These are phyloP conservation scores for Macroramphosus scolopax DNA, from an alignment of 2,797 vertebrate genomes.

Conservation along the genomic window DNA sequence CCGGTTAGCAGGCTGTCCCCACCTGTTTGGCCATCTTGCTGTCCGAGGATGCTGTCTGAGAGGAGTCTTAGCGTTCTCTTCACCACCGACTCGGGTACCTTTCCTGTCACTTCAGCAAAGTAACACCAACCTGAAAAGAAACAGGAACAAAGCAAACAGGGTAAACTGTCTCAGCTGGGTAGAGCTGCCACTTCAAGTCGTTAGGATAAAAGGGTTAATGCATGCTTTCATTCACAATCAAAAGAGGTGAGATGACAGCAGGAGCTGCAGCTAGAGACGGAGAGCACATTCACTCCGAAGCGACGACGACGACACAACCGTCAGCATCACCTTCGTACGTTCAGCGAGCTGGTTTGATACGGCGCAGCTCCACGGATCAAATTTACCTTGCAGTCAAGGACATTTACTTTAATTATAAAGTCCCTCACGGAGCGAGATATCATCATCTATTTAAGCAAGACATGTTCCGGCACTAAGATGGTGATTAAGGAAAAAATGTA, in stretches of 20 bases:
- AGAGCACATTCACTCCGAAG: constrained; percentile 1
- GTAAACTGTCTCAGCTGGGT: background rate
- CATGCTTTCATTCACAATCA: constrained; percentile 4
- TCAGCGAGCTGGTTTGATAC: constrained; percentile 22
- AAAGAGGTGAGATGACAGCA: constrained; percentile 11
- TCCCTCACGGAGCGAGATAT: constrained; percentile 50
- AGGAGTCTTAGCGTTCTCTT: constrained; percentile 71
- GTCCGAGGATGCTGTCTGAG: constrained; percentile 77
- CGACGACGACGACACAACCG: background rate
- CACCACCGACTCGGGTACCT: constrained; percentile 79
- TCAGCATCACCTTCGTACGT: constrained; percentile 15
- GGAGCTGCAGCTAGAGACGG: constrained; percentile 3
- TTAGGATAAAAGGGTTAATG: background rate
- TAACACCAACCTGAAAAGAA: constrained; percentile 69
- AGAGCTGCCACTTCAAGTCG: background rate
- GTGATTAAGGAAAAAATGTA: constrained; percentile 17
- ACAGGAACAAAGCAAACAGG: constrained; percentile 19
- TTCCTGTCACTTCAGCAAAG: constrained; percentile 82
- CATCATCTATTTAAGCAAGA: constrained; percentile 51
- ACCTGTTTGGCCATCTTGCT: constrained; percentile 84
- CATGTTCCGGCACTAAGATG: constrained; percentile 25
- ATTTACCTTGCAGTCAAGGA: constrained; percentile 49
- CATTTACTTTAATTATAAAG: constrained; percentile 56
- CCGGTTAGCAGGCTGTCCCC: constrained; percentile 1
- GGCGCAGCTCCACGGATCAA: constrained; percentile 17